Conservation (phyloP, 2,797 vertebrate species). For the Muscicapa comitata region DNA sequence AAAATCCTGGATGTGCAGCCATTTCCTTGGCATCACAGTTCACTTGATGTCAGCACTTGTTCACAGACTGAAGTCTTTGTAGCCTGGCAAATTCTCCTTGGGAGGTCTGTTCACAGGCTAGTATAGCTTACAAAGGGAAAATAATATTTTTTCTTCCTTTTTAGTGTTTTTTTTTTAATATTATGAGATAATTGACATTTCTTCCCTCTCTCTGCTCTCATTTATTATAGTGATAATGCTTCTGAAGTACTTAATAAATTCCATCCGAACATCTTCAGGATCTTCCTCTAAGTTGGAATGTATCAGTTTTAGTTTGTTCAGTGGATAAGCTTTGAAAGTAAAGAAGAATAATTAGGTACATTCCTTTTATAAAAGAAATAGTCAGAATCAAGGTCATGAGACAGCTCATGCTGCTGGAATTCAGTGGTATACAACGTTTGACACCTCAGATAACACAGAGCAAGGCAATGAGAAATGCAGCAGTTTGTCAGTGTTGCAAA, state of each 20-base stretch:
- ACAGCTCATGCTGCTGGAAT: not conserved
- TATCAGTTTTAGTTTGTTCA: constrained; percentile 85
- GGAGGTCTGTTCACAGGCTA: not conserved
- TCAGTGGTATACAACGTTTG: not conserved
- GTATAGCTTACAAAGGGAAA: not conserved
- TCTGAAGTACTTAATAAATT: constrained; percentile 87
- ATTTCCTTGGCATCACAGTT: not conserved
- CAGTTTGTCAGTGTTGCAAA: not conserved
- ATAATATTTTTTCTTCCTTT: not conserved
- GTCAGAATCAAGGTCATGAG: not conserved
- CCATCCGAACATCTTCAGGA: constrained; percentile 86
- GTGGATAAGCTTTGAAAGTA: constrained; percentile 76
- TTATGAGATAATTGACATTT: constrained; percentile 93
- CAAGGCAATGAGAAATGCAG: not conserved
- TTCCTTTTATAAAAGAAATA: not conserved
- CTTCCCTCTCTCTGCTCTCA: constrained; percentile 90
- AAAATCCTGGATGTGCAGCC: not conserved
- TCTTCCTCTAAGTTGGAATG: constrained; percentile 94
- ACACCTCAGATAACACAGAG: not conserved
- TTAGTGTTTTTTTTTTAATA: not conserved
- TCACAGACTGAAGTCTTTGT: not conserved
- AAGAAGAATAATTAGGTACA: not conserved
- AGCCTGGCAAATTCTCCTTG: not conserved
- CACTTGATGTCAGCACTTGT: not conserved
- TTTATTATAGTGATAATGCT: constrained; percentile 83